A percentile compares a stretch with the other conserved stretches of the same genome.
These are phyloP conservation scores for Volucella inflata DNA, from an alignment of 2,888 invertebrate genomes.

Conservation along the genomic window DNA sequence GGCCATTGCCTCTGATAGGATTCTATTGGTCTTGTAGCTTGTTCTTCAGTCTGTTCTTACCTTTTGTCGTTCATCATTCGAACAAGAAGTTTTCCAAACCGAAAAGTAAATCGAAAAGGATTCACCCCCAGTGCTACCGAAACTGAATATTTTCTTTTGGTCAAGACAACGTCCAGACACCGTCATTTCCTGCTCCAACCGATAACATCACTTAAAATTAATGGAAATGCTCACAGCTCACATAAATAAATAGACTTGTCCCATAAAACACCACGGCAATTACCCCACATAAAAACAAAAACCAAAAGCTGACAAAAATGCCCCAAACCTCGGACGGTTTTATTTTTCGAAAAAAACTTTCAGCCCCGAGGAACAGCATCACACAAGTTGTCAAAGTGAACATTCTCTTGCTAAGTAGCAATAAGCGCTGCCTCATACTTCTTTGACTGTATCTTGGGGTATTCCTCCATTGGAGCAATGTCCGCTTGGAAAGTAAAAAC, in stretches of 20 bases:
- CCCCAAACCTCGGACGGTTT: no score
- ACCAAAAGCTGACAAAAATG: no score
- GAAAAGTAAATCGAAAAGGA: no score
- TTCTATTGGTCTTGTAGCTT: no score
- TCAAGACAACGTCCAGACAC: no score
- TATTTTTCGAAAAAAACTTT: neutral
- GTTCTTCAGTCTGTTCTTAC: no score
- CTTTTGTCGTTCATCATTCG: no score
- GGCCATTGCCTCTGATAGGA: no score
- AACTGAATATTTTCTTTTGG: no score
- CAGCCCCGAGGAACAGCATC: neutral
- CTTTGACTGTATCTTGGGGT: slow-evolving; percentile 32
- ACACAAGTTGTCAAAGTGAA: slow-evolving; percentile 43
- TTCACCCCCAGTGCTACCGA: no score
- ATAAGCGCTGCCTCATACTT: slow-evolving; percentile 6
- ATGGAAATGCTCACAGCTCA: slow-evolving; percentile 31
- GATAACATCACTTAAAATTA: slow-evolving; percentile 30
- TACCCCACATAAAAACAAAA: no score
- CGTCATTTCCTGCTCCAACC: neutral
- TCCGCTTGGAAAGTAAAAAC: slow-evolving; percentile 35
- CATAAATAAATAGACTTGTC: slow-evolving; percentile 18
- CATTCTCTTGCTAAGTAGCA: slow-evolving; percentile 55
- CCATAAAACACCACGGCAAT: neutral
- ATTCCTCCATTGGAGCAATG: slow-evolving; percentile 63
- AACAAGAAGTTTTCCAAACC: no score